phyloP scores from a whole-genome alignment of 2,888 invertebrate genomes.

The Spodoptera exigua region DNA sequence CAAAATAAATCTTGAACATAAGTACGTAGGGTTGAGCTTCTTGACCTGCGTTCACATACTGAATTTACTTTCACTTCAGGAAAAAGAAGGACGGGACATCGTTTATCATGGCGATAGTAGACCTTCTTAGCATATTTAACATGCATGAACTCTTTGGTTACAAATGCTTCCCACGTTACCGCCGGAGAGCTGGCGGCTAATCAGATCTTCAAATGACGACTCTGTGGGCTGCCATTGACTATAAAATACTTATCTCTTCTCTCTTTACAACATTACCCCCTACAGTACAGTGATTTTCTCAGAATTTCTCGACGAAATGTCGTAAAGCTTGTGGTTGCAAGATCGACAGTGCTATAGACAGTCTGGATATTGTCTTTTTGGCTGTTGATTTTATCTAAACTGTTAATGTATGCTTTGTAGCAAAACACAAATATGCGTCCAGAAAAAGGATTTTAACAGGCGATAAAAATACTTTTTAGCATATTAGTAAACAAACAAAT shows the following conservation, averaged over 20 bases:
- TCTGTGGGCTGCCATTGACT: constrained; percentile 27
- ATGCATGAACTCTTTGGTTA: constrained; percentile 47
- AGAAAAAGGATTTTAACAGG: too few relatives aligned
- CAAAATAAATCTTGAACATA: constrained; percentile 1
- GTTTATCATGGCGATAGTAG: constrained; percentile 42
- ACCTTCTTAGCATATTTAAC: constrained; percentile 50
- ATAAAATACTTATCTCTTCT: constrained; percentile 30
- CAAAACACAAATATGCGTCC: too few relatives aligned
- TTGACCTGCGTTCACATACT: constrained; percentile 20
- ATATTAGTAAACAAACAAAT: too few relatives aligned
- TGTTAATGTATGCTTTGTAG: too few relatives aligned
- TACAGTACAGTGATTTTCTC: constrained; percentile 14
- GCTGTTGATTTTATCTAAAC: too few relatives aligned
- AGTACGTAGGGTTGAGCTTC: background rate
- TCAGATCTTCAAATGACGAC: constrained; percentile 51
- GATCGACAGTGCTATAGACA: background rate
- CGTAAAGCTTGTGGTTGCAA: constrained; percentile 16
- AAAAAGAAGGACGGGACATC: constrained; percentile 31
- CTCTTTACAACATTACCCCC: constrained; percentile 7
- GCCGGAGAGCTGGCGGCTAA: constrained; percentile 46
- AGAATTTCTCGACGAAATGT: constrained; percentile 2
- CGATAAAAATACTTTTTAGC: too few relatives aligned
- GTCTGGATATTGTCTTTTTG: background rate
- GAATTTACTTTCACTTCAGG: constrained; percentile 17
- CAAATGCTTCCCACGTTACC: constrained; percentile 53